A percentile compares a stretch with the other conserved stretches of the same genome.
Conservation (phyloP, 2,888 invertebrate species). For the Drosophila histrio region DNA sequence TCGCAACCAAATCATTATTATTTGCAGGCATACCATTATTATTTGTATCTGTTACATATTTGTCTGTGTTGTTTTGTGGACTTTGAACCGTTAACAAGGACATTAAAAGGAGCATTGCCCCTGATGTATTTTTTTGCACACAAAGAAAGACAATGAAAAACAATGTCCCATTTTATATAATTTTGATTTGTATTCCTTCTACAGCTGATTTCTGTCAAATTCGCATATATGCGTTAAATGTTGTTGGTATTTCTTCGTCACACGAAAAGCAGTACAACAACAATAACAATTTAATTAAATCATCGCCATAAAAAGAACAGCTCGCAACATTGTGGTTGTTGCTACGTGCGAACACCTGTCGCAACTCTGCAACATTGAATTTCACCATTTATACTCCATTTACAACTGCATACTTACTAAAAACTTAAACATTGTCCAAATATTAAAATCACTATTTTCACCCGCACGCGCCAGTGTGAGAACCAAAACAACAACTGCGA, state of each 20-base stretch:
- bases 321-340: not conserved
- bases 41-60: not conserved
- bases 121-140: not conserved
- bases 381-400: constrained; percentile 7
- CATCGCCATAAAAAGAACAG: constrained; percentile 62
- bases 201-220: constrained; percentile 6
- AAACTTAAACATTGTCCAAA: constrained; percentile 82
- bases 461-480: constrained; percentile 78
- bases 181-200: not conserved
- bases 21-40: not conserved
- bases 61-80: not conserved
- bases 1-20: not conserved
- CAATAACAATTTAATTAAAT: constrained; percentile 42
- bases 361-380: not conserved
- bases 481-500: constrained; percentile 56
- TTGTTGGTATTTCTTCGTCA: constrained; percentile 29
- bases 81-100: constrained; percentile 2
- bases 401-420: constrained; percentile 71
- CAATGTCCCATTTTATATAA: constrained; percentile 8
- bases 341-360: not conserved
- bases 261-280: constrained; percentile 3
- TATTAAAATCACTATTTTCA: constrained; percentile 58
- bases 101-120: not conserved
- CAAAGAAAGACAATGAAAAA: not conserved
- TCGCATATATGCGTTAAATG: not conserved